Evolutionary conservation across 92 coral and sea anemone genomes (phyloP), one percentile per base, ranked within the genome.

Genomic region (Parazoanthus darwini): DNA sequence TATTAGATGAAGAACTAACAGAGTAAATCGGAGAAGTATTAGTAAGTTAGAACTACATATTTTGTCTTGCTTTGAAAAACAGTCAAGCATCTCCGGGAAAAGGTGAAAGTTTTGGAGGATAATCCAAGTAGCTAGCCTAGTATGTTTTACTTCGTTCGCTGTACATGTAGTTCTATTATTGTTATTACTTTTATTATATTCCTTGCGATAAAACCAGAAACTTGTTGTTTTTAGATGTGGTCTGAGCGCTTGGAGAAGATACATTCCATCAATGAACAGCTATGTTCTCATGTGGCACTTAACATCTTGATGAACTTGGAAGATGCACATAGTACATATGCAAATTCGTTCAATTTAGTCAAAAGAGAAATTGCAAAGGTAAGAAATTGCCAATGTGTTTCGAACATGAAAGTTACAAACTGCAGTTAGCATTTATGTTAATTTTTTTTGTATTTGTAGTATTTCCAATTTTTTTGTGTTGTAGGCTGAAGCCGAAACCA

Each of bases 301-400:
- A 95, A 97, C 89, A 97, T 97, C 77, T 89, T 95, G 88, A 95
- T 97, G 97, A 97, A 97, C 91, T 54, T 97, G 54, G 99, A 97
- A 74, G 99, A 97, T 88, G 98, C 99, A 3, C 96, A 94, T 91
- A 97, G 99, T 83, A 95, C 99, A 72, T 97, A 97, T 89, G 95
- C 98, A 63, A 98, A 95, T 89, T 95, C 98, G 42, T 95, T 97
- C 86, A 97, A 95, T 77, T 90, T 95, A 80, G 95, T 97, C 68
- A 97, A 95, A 74, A 92, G 96, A 82, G 99, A 97, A 86, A 95
- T 97, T 86, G 94, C 92, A 51, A 97, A 97, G 98, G 99, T 97
- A 80, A 14, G 92, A 51, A 48, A 15, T 67, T 4, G n/a, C 46
- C 39, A 43, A 18, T 38, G 0, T 38, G 3, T 66, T 65, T 20